phyloP scores from a whole-genome alignment of 1,140 invertebrate species.

The Reticulitermes speratus region DNA sequence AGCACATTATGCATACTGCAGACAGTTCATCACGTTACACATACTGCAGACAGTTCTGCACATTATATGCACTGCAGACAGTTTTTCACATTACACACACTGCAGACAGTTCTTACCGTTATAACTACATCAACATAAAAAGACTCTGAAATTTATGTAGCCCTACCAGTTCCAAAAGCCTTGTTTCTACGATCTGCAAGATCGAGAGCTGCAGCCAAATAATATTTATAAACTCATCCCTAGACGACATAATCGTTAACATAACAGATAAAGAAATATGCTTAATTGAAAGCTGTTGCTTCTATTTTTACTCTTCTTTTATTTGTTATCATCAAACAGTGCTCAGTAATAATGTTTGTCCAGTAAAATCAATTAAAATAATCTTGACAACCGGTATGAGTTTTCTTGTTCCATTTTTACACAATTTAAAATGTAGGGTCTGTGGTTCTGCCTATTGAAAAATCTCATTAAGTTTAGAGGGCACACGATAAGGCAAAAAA shows the following conservation, averaged over 20 bases:
- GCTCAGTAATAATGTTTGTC: background rate
- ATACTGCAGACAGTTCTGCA: no score
- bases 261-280: background rate
- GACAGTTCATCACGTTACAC: no score
- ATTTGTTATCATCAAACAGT: background rate
- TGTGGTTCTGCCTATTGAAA: background rate
- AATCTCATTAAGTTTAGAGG: background rate
- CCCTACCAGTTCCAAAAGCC: no score
- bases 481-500: background rate
- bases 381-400: background rate
- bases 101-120: no score
- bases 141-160: no score
- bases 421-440: background rate
- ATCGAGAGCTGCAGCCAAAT: background rate
- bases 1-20: no score
- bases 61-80: no score
- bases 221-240: background rate
- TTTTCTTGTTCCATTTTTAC: background rate
- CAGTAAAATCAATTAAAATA: conserved; percentile 11
- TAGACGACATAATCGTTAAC: background rate
- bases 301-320: background rate
- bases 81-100: no score
- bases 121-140: no score
- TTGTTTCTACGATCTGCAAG: no score
- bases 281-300: background rate